phyloP scores from a whole-genome alignment of 2,797 vertebrate species.

The Sphaeramia orbicularis region DNA sequence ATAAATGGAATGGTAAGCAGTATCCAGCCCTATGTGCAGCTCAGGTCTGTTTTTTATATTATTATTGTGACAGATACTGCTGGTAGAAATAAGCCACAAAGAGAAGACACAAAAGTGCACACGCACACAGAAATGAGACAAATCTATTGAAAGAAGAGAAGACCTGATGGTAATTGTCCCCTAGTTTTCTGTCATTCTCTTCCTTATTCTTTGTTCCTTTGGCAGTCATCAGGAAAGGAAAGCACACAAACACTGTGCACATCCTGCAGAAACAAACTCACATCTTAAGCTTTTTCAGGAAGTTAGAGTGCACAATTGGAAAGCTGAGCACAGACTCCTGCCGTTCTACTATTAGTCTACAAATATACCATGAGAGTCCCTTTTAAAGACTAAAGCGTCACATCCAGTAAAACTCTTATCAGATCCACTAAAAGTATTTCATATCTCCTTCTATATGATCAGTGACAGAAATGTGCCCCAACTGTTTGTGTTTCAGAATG shows the following conservation, averaged over 20 bases:
- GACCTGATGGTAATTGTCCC: too few relatives aligned
- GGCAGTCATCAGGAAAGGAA: not conserved
- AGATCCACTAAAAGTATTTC: slow-evolving; percentile 15
- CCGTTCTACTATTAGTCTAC: not conserved
- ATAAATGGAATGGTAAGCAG: too few relatives aligned
- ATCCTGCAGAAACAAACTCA: slow-evolving; percentile 9
- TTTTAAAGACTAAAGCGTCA: slow-evolving; percentile 12
- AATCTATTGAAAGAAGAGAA: too few relatives aligned
- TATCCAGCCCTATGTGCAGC: too few relatives aligned
- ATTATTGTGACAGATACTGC: too few relatives aligned
- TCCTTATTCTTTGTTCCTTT: not conserved
- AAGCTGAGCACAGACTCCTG: not conserved
- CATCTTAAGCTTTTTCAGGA: too few relatives aligned
- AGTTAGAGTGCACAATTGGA: not conserved
- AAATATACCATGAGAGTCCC: not conserved
- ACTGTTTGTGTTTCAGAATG: slow-evolving; percentile 21
- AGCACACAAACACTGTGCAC: not conserved
- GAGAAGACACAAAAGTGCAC: too few relatives aligned
- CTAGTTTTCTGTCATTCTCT: not conserved
- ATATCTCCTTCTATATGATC: not conserved
- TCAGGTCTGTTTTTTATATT: too few relatives aligned
- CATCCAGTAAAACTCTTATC: not conserved
- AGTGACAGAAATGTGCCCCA: not conserved
- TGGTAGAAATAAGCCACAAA: too few relatives aligned
- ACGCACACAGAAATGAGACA: too few relatives aligned